These are phyloP conservation scores for Cheirogaleus medius DNA, from an alignment of 2,113 vertebrate genomes.

Conservation along the genomic window DNA sequence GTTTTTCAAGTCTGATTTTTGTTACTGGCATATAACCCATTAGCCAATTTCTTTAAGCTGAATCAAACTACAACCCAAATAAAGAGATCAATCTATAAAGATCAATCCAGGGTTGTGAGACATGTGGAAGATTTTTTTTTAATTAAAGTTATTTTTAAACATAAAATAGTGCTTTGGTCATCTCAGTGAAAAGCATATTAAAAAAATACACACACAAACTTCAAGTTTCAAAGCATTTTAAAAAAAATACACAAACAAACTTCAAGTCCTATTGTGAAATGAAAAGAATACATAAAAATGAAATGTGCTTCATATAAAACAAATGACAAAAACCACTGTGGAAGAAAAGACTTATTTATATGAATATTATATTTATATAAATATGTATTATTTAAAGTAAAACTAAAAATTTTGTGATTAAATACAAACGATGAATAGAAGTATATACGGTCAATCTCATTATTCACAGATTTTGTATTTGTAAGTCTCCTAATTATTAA, in stretches of 20 bases:
- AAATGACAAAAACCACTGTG: background rate
- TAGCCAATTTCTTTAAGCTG: background rate
- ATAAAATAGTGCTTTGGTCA: background rate
- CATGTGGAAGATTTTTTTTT: background rate
- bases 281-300: background rate
- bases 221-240: background rate
- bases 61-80: background rate
- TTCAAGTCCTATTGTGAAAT: background rate
- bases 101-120: background rate
- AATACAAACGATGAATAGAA: background rate
- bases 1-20: background rate
- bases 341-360: background rate
- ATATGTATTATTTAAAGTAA: background rate
- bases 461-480: background rate
- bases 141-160: background rate
- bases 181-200: background rate
- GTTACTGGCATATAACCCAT: background rate
- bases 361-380: background rate
- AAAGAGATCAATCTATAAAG: background rate
- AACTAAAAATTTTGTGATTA: background rate
- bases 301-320: background rate
- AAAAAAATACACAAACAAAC: background rate
- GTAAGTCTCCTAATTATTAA: background rate
- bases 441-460: background rate
- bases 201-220: background rate